phyloP scores from a whole-genome alignment of 2,797 vertebrate genomes.

The Pseudopleuronectes americanus region DNA sequence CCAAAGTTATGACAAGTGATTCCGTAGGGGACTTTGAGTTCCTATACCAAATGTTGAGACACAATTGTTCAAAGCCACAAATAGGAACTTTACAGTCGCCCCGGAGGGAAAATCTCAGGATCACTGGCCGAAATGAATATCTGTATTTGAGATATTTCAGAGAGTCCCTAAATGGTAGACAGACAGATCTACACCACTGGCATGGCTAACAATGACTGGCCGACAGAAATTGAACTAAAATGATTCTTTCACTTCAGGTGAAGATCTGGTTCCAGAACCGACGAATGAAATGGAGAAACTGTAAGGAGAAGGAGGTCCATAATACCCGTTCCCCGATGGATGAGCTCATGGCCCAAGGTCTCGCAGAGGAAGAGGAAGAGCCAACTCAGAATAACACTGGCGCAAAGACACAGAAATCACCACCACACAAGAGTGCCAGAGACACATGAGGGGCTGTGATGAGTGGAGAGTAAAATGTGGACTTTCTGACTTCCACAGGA shows the following conservation, averaged over 20 bases:
- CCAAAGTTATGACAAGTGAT: too few species aligned
- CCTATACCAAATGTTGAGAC: too few species aligned
- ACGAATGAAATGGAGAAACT: conserved; percentile 99
- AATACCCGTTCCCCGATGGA: conserved; percentile 87
- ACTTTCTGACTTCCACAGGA: conserved; percentile 34
- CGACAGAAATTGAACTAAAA: conserved; percentile 1
- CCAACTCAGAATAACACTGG: conserved; percentile 34
- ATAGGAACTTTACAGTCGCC: too few species aligned
- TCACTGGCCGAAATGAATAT: too few species aligned
- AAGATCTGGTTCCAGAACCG: conserved; percentile 99
- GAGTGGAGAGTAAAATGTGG: conserved; percentile 12
- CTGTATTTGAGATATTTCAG: too few species aligned
- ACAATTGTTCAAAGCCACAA: too few species aligned
- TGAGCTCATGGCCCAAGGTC: conserved; percentile 79
- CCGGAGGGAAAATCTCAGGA: too few species aligned
- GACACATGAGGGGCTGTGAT: conserved; percentile 47
- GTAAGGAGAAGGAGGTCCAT: conserved; percentile 94
- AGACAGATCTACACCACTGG: neutral
- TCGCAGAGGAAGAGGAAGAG: conserved; percentile 59
- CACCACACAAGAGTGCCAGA: conserved; percentile 45
- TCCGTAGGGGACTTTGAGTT: too few species aligned
- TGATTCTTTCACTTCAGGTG: conserved; percentile 80
- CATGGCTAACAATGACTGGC: neutral
- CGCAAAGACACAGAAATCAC: conserved; percentile 42
- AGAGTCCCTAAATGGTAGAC: too few species aligned